These are phyloP conservation scores for Platysteira castanea DNA, from an alignment of 2,113 vertebrate genomes.

Conservation along the genomic window DNA sequence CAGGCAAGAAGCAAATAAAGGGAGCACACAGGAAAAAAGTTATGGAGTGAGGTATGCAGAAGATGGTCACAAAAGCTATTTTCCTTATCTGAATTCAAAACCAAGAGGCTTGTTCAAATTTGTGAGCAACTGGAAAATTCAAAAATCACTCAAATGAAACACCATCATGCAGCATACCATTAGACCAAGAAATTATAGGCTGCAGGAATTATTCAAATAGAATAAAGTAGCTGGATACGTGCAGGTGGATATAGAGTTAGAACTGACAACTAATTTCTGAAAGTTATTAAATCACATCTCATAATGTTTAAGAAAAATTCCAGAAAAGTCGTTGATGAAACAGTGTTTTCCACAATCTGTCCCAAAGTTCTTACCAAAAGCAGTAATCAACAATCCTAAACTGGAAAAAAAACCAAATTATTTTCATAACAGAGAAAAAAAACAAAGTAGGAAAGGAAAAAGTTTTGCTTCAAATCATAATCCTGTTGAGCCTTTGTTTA, in stretches of 20 bases:
- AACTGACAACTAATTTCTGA: neutral
- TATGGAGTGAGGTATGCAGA: neutral
- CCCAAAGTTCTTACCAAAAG: neutral
- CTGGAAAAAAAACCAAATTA: neutral
- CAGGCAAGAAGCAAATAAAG: neutral
- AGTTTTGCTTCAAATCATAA: neutral
- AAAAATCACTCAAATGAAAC: neutral
- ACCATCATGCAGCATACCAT: neutral
- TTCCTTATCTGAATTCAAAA: neutral
- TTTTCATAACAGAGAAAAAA: neutral
- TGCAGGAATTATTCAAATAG: neutral
- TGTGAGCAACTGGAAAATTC: neutral
- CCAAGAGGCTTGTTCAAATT: neutral
- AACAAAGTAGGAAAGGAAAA: accelerated
- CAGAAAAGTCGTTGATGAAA: neutral
- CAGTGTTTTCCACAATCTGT: neutral
- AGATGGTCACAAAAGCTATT: neutral
- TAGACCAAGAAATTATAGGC: neutral
- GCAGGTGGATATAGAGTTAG: neutral
- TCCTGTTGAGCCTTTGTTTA: neutral
- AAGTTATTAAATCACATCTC: neutral
- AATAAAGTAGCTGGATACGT: neutral
- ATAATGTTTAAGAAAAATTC: neutral
- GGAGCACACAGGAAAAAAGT: neutral
- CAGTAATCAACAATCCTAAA: neutral